Evolutionary conservation across 2,113 vertebrate genomes (phyloP).

Genomic region (Fulmarus glacialis): DNA sequence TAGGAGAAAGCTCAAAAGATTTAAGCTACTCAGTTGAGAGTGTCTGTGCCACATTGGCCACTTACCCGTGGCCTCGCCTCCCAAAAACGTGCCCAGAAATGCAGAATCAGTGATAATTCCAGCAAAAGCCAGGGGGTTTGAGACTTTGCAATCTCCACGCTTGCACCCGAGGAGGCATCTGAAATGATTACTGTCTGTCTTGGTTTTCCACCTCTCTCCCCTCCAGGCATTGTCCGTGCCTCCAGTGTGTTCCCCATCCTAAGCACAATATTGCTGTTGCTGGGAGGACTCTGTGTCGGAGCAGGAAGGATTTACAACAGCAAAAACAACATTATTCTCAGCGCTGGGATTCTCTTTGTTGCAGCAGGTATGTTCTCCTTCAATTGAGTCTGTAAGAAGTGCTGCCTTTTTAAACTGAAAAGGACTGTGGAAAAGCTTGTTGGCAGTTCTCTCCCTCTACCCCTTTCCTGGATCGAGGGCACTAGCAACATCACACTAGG

Average conservation of each 20-base stretch:
- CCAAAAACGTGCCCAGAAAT: not conserved
- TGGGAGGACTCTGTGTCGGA: slow-evolving; percentile 91
- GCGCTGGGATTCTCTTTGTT: slow-evolving; percentile 95
- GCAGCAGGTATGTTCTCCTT: slow-evolving; percentile 86
- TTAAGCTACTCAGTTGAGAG: not conserved
- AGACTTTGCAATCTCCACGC: not conserved
- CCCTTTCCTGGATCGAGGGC: not conserved
- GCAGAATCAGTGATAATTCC: not conserved
- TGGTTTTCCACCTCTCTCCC: not conserved
- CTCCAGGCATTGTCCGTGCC: slow-evolving; percentile 92
- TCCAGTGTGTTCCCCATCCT: slow-evolving; percentile 98
- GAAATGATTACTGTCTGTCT: not conserved
- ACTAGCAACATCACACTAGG: not conserved
- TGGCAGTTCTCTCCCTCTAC: not conserved
- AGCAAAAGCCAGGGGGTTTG: not conserved
- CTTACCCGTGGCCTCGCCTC: fast-evolving
- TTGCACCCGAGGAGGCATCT: not conserved
- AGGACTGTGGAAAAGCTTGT: not conserved
- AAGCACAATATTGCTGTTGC: slow-evolving; percentile 89
- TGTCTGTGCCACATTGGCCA: not conserved
- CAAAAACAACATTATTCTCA: slow-evolving; percentile 94
- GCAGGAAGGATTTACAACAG: slow-evolving; percentile 91
- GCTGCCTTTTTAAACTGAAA: not conserved
- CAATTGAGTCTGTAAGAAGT: not conserved
- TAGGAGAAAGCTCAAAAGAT: not conserved